Evolutionary conservation across 92 coral and sea anemone species (phyloP).

Genomic region (Zoanthus sociatus): DNA sequence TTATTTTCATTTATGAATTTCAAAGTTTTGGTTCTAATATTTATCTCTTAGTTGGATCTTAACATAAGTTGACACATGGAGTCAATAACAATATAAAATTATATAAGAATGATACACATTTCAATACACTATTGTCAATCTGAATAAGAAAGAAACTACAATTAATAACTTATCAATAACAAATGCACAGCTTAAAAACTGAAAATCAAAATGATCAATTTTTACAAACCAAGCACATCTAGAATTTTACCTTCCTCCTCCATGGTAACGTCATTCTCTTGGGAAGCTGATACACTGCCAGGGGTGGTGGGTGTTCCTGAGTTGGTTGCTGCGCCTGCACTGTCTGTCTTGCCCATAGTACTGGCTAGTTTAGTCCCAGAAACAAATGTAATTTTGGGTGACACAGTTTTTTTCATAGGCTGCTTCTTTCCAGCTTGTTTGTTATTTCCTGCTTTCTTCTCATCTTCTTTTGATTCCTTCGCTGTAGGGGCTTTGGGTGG

Average conservation of each 20-base stretch:
- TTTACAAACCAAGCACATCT: not conserved
- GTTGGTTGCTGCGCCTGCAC: not conserved
- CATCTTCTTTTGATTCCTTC: constrained; percentile 77
- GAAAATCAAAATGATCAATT: not conserved
- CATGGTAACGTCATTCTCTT: constrained; percentile 35
- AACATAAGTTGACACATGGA: too few relatives aligned
- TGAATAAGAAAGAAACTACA: too few relatives aligned
- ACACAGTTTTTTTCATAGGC: constrained; percentile 68
- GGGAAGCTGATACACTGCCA: not conserved
- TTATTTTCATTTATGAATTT: too few relatives aligned
- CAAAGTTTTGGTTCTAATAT: too few relatives aligned
- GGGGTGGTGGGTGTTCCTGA: constrained; percentile 19
- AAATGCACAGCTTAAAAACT: too few relatives aligned
- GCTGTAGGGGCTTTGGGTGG: constrained; percentile 85
- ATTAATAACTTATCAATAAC: too few relatives aligned
- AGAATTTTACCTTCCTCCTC: constrained; percentile 31
- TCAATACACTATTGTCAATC: too few relatives aligned
- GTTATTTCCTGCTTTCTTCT: constrained; percentile 66
- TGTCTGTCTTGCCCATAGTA: constrained; percentile 68
- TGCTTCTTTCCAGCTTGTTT: constrained; percentile 68
- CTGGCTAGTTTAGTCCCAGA: constrained; percentile 92
- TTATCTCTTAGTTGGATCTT: too few relatives aligned
- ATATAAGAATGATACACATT: too few relatives aligned
- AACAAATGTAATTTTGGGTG: constrained; percentile 96
- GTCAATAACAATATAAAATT: too few relatives aligned